Evolutionary conservation across 1,140 invertebrate species (phyloP), one percentile per base, ranked within the genome.

Genomic region (Laodelphax striatellus): DNA sequence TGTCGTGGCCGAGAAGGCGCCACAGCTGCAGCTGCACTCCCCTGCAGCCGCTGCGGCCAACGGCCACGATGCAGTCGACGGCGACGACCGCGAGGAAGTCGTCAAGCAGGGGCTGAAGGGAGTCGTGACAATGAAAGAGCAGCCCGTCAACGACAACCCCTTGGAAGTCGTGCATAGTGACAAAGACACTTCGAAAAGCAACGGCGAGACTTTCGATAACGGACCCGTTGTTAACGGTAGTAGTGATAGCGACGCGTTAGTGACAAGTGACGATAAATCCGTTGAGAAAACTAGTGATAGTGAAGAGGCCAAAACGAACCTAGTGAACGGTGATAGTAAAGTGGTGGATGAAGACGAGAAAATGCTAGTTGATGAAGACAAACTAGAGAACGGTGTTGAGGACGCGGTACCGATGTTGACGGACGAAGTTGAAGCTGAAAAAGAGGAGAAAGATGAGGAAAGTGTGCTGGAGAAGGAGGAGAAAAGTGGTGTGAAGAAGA

Each of bases 1-100:
- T 43, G 61, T 61, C 19, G 58, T 61, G 16, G 62, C 52, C 14
- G 62, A 54, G 8, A 62, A 55, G 22, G 60, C 60, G 13, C 55
- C 60, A 24, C 46, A 58, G 14, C 34, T 63, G 34, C 34, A 38
- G 34, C 34, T 38, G 34, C 9, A 38, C 11, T 38, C 34, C 16
- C 52, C 46, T 9, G 17, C 62, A 14, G 19, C 31, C 58, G 34
- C 43, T 16, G 50, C 22, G 10, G 62, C 43, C n/a, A 60, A 41
- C n/a, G 10, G 43, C n/a, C 22, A 52, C 34, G 19, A 50, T 52
- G 28, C 53, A 55, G 22, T 31, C 57, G 38, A 13, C 10, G 38
- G 2, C 10, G 34, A 50, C 57, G 38, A 13, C 10, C 19, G 2
- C 10, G 34, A 50, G 16, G 11, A 52, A 54, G 19, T 21, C 14